These are phyloP conservation scores for Andrena hattorfiana DNA, from an alignment of 2,888 invertebrate genomes.

Conservation along the genomic window DNA sequence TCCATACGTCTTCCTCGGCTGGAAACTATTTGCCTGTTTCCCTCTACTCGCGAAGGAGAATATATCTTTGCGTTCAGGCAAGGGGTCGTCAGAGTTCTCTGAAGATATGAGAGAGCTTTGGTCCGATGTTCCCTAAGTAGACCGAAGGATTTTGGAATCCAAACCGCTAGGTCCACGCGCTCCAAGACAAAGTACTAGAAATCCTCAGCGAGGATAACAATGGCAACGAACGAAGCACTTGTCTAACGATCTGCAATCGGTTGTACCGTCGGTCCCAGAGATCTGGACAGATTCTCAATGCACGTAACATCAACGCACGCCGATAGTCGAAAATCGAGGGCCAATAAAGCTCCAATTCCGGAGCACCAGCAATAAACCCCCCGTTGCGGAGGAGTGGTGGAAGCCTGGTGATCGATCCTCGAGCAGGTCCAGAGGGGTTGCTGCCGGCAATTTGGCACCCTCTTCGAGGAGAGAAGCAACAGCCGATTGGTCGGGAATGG, in stretches of 20 bases:
- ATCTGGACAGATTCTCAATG: neutral
- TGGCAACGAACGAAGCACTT: neutral
- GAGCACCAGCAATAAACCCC: constrained; percentile 34
- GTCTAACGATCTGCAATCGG: neutral
- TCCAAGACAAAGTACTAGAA: too few species aligned
- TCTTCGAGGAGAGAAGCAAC: constrained; percentile 36
- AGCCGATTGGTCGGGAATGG: constrained; percentile 76
- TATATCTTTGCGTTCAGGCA: too few species aligned
- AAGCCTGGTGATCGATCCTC: constrained; percentile 63
- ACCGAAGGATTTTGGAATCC: neutral
- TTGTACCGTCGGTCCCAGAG: neutral
- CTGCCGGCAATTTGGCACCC: constrained; percentile 72
- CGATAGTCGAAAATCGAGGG: constrained; percentile 10
- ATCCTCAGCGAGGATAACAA: too few species aligned
- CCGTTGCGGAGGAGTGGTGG: constrained; percentile 35
- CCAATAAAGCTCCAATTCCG: constrained; percentile 34
- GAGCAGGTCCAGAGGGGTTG: constrained; percentile 64
- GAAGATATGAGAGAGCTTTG: too few species aligned
- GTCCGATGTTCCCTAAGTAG: too few species aligned
- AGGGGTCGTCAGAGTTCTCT: too few species aligned
- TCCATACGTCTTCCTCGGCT: neutral
- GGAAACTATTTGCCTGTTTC: neutral
- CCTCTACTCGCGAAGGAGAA: neutral
- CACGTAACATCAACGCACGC: constrained; percentile 3
- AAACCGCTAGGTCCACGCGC: too few species aligned